Conservation (phyloP, 1,140 invertebrate species). For the Ostrea denselamellosa region DNA sequence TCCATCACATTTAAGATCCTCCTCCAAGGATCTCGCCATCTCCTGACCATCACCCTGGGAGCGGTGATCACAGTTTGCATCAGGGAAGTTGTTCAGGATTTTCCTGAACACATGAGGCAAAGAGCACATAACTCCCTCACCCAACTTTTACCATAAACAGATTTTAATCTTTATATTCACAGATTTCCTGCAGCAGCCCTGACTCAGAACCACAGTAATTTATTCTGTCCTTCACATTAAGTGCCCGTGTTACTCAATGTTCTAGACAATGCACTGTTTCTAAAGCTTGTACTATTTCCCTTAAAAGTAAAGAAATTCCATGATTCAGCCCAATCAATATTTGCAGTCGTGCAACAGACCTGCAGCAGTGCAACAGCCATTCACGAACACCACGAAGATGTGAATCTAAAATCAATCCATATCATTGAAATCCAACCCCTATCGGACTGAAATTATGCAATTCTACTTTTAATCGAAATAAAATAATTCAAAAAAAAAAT, state of each 20-base stretch:
- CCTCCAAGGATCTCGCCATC: not conserved
- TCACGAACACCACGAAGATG: too few relatives aligned
- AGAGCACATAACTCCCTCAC: constrained; percentile 26
- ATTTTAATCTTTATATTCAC: not conserved
- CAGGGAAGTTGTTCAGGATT: constrained; percentile 33
- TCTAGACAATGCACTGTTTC: not conserved
- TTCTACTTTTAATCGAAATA: too few relatives aligned
- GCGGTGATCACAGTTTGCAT: not conserved
- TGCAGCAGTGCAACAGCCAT: not conserved
- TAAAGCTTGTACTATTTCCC: not conserved
- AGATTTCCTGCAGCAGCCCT: not conserved
- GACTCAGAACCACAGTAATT: not conserved
- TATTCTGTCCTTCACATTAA: constrained; percentile 1
- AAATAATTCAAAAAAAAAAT: too few relatives aligned
- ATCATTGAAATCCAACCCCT: too few relatives aligned
- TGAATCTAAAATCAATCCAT: too few relatives aligned
- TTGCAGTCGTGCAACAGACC: not conserved
- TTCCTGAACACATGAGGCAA: constrained; percentile 27
- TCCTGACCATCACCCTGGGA: constrained; percentile 21
- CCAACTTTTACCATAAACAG: constrained; percentile 16
- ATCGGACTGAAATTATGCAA: too few relatives aligned
- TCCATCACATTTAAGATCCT: constrained; percentile 35
- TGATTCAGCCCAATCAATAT: constrained; percentile 30
- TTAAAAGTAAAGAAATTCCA: not conserved
- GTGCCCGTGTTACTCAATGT: not conserved